Base-by-base conservation (phyloP, 2,113 vertebrate species). In the Micronycteris hirsuta region DNA sequence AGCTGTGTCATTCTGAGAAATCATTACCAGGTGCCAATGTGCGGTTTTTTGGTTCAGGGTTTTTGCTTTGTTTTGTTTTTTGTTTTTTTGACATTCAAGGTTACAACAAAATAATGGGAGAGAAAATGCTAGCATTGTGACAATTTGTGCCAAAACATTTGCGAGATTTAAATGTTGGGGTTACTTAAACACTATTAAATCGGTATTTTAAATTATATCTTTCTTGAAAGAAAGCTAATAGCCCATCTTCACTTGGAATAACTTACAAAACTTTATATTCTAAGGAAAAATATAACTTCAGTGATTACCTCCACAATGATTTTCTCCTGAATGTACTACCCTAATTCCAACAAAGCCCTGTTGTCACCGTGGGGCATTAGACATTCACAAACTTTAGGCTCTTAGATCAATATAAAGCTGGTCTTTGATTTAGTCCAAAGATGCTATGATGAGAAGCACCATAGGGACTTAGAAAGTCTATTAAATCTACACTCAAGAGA, bases 221-320 rank as follows among this genome's bases (percentile, higher is more conserved):
- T 94, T 78, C 45, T 63, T 45, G 36, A 85, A 88, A 41, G n/a
- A 73, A 94, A 87, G 49, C 19, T 24, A 85, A 28, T 78, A 68
- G 20, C n/a, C 31, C 19, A 36, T 47, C n/a, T 94, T 70, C 17
- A 63, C 24, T 92, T 41, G 38, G 36, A 87, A 41, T 74, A 82
- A n/a, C 70, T 89, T 45, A 84, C 2, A 92, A 93, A 73, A 85
- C 45, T 94, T 95, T 91, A 93, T 58, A 71, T 97, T 85, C 24
- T 22, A 77, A 89, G 41, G 10, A 65, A 77, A 96, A 93, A 24
- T 17, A 70, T 74, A 61, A 80, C 24, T 82, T 9, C 52, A 47
- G 7, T 41, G 31, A 61, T 67, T 76, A 65, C 7, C 54, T 47
- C 10, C 45, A 24, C 26, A 63, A 81, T 13, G 38, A 82, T 80